Base-by-base conservation (phyloP, 2,797 vertebrate species). In the Urosaurus nigricauda region DNA sequence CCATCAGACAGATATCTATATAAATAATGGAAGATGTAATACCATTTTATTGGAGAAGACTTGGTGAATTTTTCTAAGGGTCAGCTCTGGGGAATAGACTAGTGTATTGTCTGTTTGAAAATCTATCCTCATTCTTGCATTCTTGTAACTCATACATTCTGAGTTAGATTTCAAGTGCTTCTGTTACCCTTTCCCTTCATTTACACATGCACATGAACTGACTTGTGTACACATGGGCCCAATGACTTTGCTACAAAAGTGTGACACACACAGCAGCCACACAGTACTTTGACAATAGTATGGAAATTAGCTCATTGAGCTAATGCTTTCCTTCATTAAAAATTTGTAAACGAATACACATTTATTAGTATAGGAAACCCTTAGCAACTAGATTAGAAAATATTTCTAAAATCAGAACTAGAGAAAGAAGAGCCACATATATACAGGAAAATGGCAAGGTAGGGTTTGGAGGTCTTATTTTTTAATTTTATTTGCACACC, bases 41-140 rank as follows among this genome's bases (percentile, higher is more conserved):
- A 87, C 90, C 93, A 84, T 91, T 94, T 93, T 94, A 94, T 94
- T 95, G 91, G 81, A 89, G 94, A 90, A 94, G 95, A 95, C 85
- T 91, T 94, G 93, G 83, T 91, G 85, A 71, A 78, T 92, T 0
- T 0, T 92, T 92, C 60, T 87, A 94, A 83, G 24, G 82, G 82
- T 94, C 93, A 91, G 86, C 96, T 96, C 96, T 88, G 89, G 96
- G 88, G 96, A 96, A 96, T 60, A 78, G 97, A 97, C 96, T 96
- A 96, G 93, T 24, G 2, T 35, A 58, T 90, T 93, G 91, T 93
- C 92, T 89, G 29, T 94, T 95, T 94, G 93, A 88, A 92, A 92
- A 78, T 91, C 19, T 14, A 24, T 75, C 70, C 86, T 88, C 80
- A 86, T 83, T 83, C 26, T 83, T 88, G 58, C 24, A 21, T 58